Percentiles rank a stretch among this genome's conserved stretches.
These are phyloP conservation scores for Laothoe populi DNA, from an alignment of 2,888 invertebrate genomes.

Conservation along the genomic window DNA sequence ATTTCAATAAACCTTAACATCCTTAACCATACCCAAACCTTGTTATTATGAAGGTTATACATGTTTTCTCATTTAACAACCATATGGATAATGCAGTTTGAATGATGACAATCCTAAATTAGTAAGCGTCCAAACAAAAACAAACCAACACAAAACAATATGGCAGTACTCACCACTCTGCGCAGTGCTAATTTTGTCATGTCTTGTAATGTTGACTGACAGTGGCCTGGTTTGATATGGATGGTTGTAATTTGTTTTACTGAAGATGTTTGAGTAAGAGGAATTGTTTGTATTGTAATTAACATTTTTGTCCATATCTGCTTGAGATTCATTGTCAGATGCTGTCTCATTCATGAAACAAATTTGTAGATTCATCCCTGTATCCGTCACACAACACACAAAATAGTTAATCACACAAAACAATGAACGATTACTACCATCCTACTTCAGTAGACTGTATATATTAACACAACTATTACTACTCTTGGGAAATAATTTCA, in stretches of 20 bases:
- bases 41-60: not conserved
- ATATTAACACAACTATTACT: not conserved
- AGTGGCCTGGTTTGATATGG: constrained; percentile 80
- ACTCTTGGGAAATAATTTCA: not conserved
- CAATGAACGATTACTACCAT: not conserved
- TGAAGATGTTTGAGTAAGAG: constrained; percentile 73
- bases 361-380: constrained; percentile 96
- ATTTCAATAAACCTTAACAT: not conserved
- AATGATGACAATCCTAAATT: not conserved
- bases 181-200: constrained; percentile 72
- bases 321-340: constrained; percentile 92
- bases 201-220: constrained; percentile 77
- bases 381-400: constrained; percentile 47
- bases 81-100: not conserved
- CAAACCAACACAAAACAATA: constrained; percentile 5
- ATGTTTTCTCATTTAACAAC: not conserved
- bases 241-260: constrained; percentile 75
- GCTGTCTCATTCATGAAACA: constrained; percentile 98
- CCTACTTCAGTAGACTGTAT: not conserved
- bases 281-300: constrained; percentile 68
- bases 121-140: not conserved
- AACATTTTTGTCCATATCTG: constrained; percentile 87
- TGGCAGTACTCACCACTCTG: constrained; percentile 70
- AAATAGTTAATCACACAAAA: constrained; percentile 41
- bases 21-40: no score